A percentile compares a stretch with the other conserved stretches of the same genome.
These are phyloP conservation scores for Blennius ocellaris DNA, from an alignment of 2,113 vertebrate genomes.

Conservation along the genomic window DNA sequence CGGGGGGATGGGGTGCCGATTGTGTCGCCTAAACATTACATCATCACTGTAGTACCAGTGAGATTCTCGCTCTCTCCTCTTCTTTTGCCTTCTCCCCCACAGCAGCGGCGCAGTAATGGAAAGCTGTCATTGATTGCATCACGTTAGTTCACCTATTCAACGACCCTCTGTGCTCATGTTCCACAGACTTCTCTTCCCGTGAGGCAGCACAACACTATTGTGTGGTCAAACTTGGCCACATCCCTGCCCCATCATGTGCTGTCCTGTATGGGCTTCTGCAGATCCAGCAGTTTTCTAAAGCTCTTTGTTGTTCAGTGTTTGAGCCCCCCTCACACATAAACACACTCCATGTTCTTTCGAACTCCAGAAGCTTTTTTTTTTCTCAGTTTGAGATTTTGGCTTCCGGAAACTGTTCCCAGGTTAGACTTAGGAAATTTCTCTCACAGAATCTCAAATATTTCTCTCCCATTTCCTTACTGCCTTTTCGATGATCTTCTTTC, in stretches of 20 bases:
- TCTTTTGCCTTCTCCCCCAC: slow-evolving; percentile 9
- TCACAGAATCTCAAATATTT: slow-evolving; percentile 8
- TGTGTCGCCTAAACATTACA: slow-evolving; percentile 70
- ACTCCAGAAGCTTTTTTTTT: slow-evolving; percentile 45
- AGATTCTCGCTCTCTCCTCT: slow-evolving; percentile 13
- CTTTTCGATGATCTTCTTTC: not conserved
- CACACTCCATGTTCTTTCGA: slow-evolving; percentile 59
- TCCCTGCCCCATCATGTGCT: slow-evolving; percentile 55
- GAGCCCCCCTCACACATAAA: slow-evolving; percentile 41
- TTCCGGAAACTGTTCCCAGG: not conserved
- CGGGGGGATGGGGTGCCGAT: slow-evolving; percentile 58
- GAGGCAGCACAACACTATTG: slow-evolving; percentile 63
- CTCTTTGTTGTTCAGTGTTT: slow-evolving; percentile 50
- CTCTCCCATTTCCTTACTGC: slow-evolving; percentile 5
- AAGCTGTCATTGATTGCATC: slow-evolving; percentile 39
- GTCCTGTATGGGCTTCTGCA: slow-evolving; percentile 62
- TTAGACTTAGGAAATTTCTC: not conserved
- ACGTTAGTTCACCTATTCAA: slow-evolving; percentile 39
- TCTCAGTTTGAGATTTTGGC: slow-evolving; percentile 2
- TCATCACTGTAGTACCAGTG: slow-evolving; percentile 58
- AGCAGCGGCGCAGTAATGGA: slow-evolving; percentile 30
- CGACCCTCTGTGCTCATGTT: slow-evolving; percentile 43
- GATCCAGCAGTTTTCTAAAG: slow-evolving; percentile 68
- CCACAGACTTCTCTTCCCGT: slow-evolving; percentile 63
- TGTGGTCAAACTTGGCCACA: slow-evolving; percentile 47